Conservation (phyloP, 2,888 invertebrate species). For the Schizaphis graminum region DNA sequence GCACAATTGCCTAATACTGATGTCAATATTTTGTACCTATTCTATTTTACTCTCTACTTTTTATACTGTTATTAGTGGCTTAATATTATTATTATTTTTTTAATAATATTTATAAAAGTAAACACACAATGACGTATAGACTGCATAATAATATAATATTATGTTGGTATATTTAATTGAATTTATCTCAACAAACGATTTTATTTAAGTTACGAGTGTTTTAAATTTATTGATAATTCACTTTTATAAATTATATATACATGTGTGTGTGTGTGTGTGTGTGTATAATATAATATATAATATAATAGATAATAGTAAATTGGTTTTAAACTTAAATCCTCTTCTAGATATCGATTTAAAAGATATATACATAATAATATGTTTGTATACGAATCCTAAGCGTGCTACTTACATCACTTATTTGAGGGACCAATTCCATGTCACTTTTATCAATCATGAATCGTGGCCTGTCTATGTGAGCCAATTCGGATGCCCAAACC, state of each 20-base stretch:
- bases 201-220: background rate
- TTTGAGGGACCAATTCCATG: background rate
- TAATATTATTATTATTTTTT: background rate
- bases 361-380: background rate
- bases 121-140: background rate
- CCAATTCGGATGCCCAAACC: constrained; percentile 11
- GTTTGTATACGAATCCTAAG: background rate
- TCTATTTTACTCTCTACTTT: background rate
- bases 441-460: constrained; percentile 27
- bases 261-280: no score
- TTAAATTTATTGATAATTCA: background rate
- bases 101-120: background rate
- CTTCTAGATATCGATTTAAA: background rate
- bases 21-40: background rate
- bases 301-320: background rate
- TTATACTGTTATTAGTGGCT: background rate
- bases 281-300: no score
- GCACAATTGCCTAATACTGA: background rate
- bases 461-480: background rate
- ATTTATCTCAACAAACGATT: background rate
- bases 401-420: background rate
- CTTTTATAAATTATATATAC: background rate
- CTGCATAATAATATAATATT: background rate
- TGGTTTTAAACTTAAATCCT: background rate
- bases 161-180: background rate